A percentile compares a stretch with the other conserved stretches of the same genome.
Conservation (phyloP, 2,113 vertebrate genomes). For the Xyrauchen texanus region DNA sequence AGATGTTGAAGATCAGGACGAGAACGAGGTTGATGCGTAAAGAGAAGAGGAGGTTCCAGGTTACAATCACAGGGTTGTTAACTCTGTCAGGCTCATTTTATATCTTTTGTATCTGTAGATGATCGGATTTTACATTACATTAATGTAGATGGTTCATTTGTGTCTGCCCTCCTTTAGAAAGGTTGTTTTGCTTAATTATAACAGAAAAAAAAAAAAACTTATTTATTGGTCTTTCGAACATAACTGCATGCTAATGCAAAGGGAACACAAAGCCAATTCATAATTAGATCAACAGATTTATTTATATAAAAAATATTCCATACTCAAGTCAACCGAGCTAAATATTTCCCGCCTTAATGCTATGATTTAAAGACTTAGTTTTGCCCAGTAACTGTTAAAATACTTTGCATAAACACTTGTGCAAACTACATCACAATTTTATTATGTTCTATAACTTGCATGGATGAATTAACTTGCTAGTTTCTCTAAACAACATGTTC, state of each 20-base stretch:
- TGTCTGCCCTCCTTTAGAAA: too few relatives aligned
- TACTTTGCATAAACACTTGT: not conserved
- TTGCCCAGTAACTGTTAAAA: conserved; percentile 15
- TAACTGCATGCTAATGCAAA: not conserved
- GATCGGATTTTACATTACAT: too few relatives aligned
- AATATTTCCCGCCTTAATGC: conserved; percentile 16
- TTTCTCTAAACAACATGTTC: too few relatives aligned
- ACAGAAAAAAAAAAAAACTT: too few relatives aligned
- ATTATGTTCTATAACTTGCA: too few relatives aligned
- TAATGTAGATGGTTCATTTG: too few relatives aligned
- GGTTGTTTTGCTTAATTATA: too few relatives aligned
- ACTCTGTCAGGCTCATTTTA: too few relatives aligned
- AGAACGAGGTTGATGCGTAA: conserved; percentile 54
- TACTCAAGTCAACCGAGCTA: not conserved
- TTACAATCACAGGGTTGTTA: too few relatives aligned
- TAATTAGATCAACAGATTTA: conserved; percentile 50
- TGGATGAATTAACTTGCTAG: too few relatives aligned
- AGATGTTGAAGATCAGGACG: conserved; percentile 37
- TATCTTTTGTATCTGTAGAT: too few relatives aligned
- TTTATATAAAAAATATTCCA: conserved; percentile 53
- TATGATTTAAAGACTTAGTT: conserved; percentile 1
- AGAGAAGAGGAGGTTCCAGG: conserved; percentile 49
- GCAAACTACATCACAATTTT: too few relatives aligned
- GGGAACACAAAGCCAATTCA: conserved; percentile 22
- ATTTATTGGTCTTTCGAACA: not conserved